phyloP scores from a whole-genome alignment of 2,797 vertebrate species.

The Artibeus jamaicensis region DNA sequence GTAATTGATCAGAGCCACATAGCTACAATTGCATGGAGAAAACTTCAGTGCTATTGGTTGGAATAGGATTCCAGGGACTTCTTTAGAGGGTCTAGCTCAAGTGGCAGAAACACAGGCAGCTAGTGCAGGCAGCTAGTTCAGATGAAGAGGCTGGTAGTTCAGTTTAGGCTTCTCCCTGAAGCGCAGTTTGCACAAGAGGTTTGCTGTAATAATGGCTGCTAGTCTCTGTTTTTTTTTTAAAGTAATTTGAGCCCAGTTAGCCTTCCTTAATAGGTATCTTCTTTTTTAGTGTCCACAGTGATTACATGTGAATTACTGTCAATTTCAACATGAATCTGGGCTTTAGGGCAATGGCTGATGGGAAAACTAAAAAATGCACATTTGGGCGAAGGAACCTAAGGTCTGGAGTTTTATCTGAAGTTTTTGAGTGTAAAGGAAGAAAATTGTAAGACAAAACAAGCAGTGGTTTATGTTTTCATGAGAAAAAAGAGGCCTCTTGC shows the following conservation, averaged over 20 bases:
- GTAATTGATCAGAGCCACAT: not conserved
- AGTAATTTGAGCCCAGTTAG: not conserved
- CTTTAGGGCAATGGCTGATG: not conserved
- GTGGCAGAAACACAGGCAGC: not conserved
- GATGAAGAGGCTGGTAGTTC: too few species aligned
- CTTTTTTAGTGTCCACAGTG: not conserved
- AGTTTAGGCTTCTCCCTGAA: not conserved
- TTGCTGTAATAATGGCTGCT: not conserved
- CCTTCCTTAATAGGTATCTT: not conserved
- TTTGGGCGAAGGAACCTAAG: not conserved
- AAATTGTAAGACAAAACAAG: not conserved
- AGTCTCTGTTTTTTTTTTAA: not conserved
- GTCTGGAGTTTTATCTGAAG: not conserved
- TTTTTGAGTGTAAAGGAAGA: not conserved
- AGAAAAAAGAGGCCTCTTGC: not conserved
- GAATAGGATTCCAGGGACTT: not conserved
- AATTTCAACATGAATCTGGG: not conserved
- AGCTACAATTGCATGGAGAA: not conserved
- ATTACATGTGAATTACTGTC: not conserved
- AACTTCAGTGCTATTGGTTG: not conserved
- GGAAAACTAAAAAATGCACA: not conserved
- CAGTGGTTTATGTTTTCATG: not conserved
- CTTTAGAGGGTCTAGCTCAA: not conserved
- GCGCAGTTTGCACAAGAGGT: not conserved
- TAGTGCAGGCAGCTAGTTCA: too few species aligned